Evolutionary conservation across 2,113 vertebrate genomes (phyloP), one percentile per base, ranked within the genome.

Genomic region (Galeopterus variegatus): DNA sequence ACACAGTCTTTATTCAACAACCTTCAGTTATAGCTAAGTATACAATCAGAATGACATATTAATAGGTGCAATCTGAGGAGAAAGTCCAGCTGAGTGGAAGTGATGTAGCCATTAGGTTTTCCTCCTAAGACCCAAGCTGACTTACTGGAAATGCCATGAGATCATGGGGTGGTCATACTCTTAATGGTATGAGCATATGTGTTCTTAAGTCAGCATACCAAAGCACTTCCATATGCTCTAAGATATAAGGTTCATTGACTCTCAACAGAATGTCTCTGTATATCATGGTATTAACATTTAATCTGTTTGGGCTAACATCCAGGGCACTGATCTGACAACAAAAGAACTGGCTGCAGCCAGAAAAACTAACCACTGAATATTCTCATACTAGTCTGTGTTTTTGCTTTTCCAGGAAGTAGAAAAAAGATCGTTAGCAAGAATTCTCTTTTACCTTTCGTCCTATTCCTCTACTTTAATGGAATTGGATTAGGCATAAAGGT

Each of bases 81-180:
- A 79, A 92, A 88, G 24, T 70, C 13, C 64, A 92, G 7, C 52
- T 84, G 17, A 56, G 11, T 79, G 62, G 26, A 84, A 88, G 70
- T 77, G 54, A 18, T 36, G 28, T 28, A 84, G 9, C 24, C 54
- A 92, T 65, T 95, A 89, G 19, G 12, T 77, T 79, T 75, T 92
- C 73, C 64, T 83, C 83, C 45, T 88, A 84, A 36, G 36, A 92
- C 36, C 73, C 24, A 82, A 88, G 24, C 50, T 92, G 77, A 83
- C 70, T 31, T 95, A 79, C 65, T 83, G 52, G 60, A 94, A 92
- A 72, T 77, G 18, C 3, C 54, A 48, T 79, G 52, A 69, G 45
- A 50, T 83, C 54, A 33, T 33, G 10, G 23, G 7, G 14, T 92
- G 28, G 12, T 36, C 45, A 45, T 72, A 50, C 36, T 58, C 33